phyloP scores from a whole-genome alignment of 2,797 vertebrate species.

The Esox masquinongy region DNA sequence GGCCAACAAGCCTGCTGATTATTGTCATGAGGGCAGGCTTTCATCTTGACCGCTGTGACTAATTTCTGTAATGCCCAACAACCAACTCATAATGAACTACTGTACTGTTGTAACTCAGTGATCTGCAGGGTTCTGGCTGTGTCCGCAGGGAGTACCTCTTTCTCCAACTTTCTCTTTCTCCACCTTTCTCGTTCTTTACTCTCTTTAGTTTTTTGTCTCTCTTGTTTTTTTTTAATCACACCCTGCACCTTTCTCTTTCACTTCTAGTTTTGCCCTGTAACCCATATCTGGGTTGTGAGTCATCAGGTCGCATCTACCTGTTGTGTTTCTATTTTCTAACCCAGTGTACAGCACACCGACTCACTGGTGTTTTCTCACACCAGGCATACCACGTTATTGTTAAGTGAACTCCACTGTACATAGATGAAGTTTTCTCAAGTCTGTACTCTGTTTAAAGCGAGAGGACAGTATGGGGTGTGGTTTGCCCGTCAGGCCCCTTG shows the following conservation, averaged over 20 bases:
- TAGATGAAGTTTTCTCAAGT: not conserved
- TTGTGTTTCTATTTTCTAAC: not conserved
- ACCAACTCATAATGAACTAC: conserved; percentile 34
- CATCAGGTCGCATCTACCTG: not conserved
- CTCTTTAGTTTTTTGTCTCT: not conserved
- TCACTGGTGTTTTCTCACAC: not conserved
- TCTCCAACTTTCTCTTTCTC: conserved; percentile 12
- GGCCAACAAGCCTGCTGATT: conserved; percentile 37
- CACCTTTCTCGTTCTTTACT: not conserved
- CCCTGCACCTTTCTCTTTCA: not conserved
- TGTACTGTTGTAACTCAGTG: conserved; percentile 7
- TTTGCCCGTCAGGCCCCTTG: not conserved
- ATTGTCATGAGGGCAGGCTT: conserved; percentile 55
- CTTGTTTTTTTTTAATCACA: not conserved
- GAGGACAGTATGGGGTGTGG: not conserved
- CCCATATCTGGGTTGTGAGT: not conserved
- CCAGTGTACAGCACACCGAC: not conserved
- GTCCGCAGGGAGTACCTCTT: conserved; percentile 6
- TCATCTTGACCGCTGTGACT: conserved; percentile 56
- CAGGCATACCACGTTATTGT: not conserved
- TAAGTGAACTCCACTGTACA: not conserved
- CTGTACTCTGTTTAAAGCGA: not conserved
- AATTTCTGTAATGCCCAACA: conserved; percentile 47
- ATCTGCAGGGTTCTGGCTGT: not conserved
- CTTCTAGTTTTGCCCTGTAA: not conserved